Conservation (phyloP, 2,888 invertebrate genomes). For the Aproaerema taeniolella region DNA sequence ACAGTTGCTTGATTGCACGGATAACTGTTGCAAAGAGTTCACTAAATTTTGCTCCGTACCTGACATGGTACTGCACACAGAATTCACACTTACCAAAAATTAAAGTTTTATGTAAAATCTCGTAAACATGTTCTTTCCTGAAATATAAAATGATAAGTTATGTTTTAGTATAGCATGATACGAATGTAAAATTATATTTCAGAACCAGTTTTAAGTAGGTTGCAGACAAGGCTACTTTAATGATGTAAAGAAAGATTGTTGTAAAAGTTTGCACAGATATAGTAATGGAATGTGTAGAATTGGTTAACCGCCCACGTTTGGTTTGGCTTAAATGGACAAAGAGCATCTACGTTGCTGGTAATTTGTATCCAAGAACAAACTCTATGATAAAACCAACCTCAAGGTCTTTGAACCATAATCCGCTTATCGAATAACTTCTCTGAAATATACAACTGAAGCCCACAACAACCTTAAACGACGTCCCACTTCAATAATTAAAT, state of each 20-base stretch:
- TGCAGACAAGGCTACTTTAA: background rate
- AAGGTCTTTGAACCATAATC: conserved; percentile 36
- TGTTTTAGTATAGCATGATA: conserved; percentile 5
- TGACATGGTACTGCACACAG: conserved; percentile 68
- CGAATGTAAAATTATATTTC: conserved; percentile 18
- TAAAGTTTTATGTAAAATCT: conserved; percentile 37
- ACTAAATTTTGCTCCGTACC: conserved; percentile 73
- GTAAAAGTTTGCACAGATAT: background rate
- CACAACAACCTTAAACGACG: too few relatives aligned
- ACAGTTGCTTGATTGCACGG: conserved; percentile 66
- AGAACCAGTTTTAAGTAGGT: conserved; percentile 17
- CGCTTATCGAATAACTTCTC: conserved; percentile 18
- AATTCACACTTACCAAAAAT: conserved; percentile 36
- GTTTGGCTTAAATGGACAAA: conserved; percentile 42
- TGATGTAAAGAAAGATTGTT: background rate
- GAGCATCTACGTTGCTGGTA: conserved; percentile 31
- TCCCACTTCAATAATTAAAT: conserved; percentile 26
- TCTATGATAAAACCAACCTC: conserved; percentile 38
- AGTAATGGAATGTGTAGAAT: conserved; percentile 23
- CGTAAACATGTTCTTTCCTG: conserved; percentile 57
- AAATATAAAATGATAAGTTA: conserved; percentile 32
- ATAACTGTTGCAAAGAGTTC: conserved; percentile 73
- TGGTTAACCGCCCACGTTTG: conserved; percentile 64
- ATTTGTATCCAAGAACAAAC: conserved; percentile 21
- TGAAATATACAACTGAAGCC: too few relatives aligned